phyloP scores from a whole-genome alignment of 2,797 vertebrate genomes.

The Stomatorhinus walkeri region DNA sequence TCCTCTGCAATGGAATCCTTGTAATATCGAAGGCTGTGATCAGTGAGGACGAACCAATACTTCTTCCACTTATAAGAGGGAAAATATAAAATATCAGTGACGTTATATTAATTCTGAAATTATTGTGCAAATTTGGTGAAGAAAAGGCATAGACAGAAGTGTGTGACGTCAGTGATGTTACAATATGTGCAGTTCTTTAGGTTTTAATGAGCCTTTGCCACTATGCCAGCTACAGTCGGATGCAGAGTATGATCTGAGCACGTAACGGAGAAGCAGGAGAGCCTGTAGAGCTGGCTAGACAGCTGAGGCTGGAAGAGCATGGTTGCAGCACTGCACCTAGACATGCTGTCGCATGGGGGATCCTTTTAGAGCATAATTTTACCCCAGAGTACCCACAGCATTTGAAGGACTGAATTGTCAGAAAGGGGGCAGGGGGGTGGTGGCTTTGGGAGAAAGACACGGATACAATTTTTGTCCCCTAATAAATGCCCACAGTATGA shows the following conservation, averaged over 20 bases:
- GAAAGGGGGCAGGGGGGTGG: not conserved
- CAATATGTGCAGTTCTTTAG: not conserved
- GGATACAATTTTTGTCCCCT: not conserved
- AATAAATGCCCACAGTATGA: not conserved
- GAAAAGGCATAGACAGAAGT: not conserved
- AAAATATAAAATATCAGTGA: not conserved
- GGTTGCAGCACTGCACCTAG: not conserved
- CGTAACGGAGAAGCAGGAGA: not conserved
- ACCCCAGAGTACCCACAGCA: not conserved
- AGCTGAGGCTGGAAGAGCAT: not conserved
- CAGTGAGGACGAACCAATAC: conserved; percentile 74
- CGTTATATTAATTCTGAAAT: not conserved
- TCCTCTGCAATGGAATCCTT: conserved; percentile 75
- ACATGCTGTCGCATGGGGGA: conserved; percentile 5
- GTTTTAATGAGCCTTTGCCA: not conserved
- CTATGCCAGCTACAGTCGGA: not conserved
- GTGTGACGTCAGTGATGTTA: not conserved
- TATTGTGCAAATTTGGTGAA: not conserved
- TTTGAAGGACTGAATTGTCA: not conserved
- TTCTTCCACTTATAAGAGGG: conserved; percentile 65
- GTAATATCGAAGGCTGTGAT: conserved; percentile 72
- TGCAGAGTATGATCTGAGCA: not conserved
- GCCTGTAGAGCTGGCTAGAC: not conserved
- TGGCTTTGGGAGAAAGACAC: not conserved
- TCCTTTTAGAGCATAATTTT: not conserved